Evolutionary conservation across 1,140 invertebrate species (phyloP), one percentile per base, ranked within the genome.

Genomic region (Cephus cinctus): DNA sequence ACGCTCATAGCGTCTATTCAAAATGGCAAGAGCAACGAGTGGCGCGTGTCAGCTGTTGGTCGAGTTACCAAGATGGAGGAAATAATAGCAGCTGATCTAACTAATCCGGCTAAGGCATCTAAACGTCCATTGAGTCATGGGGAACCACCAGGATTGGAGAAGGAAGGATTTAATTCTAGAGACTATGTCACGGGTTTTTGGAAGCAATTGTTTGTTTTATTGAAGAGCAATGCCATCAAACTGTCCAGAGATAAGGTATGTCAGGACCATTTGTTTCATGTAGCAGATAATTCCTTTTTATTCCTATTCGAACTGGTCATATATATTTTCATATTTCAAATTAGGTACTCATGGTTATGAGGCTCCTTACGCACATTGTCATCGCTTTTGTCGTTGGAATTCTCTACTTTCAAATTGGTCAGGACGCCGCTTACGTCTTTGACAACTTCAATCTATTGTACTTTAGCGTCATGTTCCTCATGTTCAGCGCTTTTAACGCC

Each of bases 401-500:
- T 2, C 67, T 96, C 2, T 94, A 91, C 67, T 89, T 81, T 66
- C 81, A 85, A 54, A 89, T 95, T 54, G 92, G 92, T 14, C 80
- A 86, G 42, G 85, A 92, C 54, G 90, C 86, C 1, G 78, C 78
- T 43, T 81, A 88, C 59, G 82, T 85, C 1, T 76, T 85, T 45
- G 85, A 90, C 59, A 93, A 89, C 61, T 86, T 85, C 52, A 87
- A 86, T 54, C 86, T 87, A 61, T 74, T 90, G 1, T 93, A 90
- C 72, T 92, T 89, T 71, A 86, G 82, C 41, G 81, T 92, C 41
- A 85, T 94, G 79, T 92, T 93, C 67, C 73, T 93, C 9, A 89
- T 92, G 86, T 93, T 89, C 58, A 91, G 88, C 9, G 87, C 92
- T 0, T 90, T 94, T 63, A 94, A 89, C 69, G 86, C 88, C 3